Evolutionary conservation across 2,113 vertebrate species (phyloP).

Genomic region (Lepus europaeus): DNA sequence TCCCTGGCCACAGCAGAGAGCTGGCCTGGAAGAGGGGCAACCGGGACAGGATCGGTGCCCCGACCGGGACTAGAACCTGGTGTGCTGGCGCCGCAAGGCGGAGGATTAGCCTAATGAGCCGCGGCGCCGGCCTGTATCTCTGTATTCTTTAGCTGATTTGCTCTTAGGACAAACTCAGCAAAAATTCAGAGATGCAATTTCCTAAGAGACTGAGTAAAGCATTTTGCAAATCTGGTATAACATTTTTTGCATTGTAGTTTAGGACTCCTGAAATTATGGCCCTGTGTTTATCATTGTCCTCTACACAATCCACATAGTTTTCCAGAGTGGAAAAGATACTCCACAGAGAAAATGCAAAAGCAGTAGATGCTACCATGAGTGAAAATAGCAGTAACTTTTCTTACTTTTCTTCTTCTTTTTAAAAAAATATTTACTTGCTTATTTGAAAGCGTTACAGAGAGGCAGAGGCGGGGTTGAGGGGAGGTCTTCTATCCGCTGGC

Average conservation of each 20-base stretch:
- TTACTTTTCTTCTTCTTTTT: too few species aligned
- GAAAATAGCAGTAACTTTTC: background rate
- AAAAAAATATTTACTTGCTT: too few species aligned
- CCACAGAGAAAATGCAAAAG: background rate
- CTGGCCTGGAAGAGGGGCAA: too few species aligned
- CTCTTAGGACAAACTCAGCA: slow-evolving; percentile 3
- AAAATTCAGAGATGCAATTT: slow-evolving; percentile 25
- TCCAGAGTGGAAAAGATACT: background rate
- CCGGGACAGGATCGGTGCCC: too few species aligned
- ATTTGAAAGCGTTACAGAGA: too few species aligned
- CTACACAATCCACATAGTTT: background rate
- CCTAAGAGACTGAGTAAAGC: background rate
- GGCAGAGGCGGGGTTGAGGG: too few species aligned
- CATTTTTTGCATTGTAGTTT: background rate
- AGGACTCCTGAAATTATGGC: background rate
- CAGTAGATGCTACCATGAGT: background rate
- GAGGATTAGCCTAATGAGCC: too few species aligned
- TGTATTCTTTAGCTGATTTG: background rate
- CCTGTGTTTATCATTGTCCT: background rate
- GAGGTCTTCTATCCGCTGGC: too few species aligned
- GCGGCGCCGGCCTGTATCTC: background rate
- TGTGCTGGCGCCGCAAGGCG: too few species aligned
- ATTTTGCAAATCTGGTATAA: background rate
- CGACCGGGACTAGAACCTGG: too few species aligned
- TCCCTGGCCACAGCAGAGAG: too few species aligned